A percentile compares a stretch with the other conserved stretches of the same genome.
phyloP scores from a whole-genome alignment of 2,797 vertebrate genomes.

The Cyclopterus lumpus region DNA sequence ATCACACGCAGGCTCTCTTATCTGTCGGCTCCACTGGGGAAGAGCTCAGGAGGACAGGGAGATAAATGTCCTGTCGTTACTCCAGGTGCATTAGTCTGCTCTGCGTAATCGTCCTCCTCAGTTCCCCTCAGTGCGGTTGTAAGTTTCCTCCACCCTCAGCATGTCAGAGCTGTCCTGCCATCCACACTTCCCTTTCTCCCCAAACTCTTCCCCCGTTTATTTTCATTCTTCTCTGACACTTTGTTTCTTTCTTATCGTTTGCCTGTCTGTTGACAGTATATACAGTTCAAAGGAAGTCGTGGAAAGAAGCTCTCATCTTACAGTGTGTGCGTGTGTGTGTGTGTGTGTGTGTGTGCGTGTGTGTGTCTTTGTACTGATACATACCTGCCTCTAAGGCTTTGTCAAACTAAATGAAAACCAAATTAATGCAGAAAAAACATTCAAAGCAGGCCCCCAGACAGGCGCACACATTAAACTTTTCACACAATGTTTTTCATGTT shows the following conservation, averaged over 20 bases:
- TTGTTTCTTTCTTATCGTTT: slow-evolving; percentile 36
- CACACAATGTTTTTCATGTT: slow-evolving; percentile 29
- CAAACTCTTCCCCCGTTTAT: slow-evolving; percentile 18
- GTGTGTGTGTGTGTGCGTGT: slow-evolving; percentile 8
- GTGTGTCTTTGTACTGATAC: slow-evolving; percentile 15
- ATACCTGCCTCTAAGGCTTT: slow-evolving; percentile 44
- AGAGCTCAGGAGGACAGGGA: slow-evolving; percentile 60
- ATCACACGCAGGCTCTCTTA: slow-evolving; percentile 69
- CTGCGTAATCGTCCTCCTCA: slow-evolving; percentile 63
- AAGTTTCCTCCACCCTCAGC: slow-evolving; percentile 24
- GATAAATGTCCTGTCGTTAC: slow-evolving; percentile 73
- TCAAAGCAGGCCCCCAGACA: slow-evolving; percentile 12
- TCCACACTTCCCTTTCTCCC: slow-evolving; percentile 16
- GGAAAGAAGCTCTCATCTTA: slow-evolving; percentile 31
- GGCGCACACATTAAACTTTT: slow-evolving; percentile 3
- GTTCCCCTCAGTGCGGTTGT: slow-evolving; percentile 33
- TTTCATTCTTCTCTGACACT: slow-evolving; percentile 36
- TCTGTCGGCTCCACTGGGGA: slow-evolving; percentile 69
- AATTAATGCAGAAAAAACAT: slow-evolving; percentile 50
- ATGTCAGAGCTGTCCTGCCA: slow-evolving; percentile 28
- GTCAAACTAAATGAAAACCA: slow-evolving; percentile 58
- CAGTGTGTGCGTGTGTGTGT: slow-evolving; percentile 14
- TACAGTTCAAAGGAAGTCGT: slow-evolving; percentile 53
- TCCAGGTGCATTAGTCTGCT: slow-evolving; percentile 60
- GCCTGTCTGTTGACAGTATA: slow-evolving; percentile 29